Evolutionary conservation across 1,140 invertebrate species (phyloP), one percentile per base, ranked within the genome.

Genomic region (Venustaconcha ellipsiformis): DNA sequence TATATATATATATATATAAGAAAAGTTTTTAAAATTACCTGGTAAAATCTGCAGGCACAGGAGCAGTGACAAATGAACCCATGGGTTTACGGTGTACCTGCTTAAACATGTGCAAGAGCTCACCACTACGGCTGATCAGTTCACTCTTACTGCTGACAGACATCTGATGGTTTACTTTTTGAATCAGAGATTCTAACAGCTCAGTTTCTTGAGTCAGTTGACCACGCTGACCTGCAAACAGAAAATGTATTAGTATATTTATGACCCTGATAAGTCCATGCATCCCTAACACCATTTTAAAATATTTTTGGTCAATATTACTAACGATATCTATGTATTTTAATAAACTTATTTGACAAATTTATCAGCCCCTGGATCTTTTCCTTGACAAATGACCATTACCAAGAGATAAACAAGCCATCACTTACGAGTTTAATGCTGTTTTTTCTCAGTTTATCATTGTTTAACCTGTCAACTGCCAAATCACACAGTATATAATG

Each of bases 11-110:
- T 30, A 30, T 30, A 30, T 30, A 30, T 30, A 30, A 48, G 37
- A 4, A 48, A 6, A 48, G 37, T 59, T 12, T 37, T 14, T 37
- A 58, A 14, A 80, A 56, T 70, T 71, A 89, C 94, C 94, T 96
- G 76, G 94, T 94, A 89, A 97, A 98, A 92, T 97, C 96, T 30
- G 95, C 94, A 70, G 95, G 94, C 74, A 97, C 95, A n/a, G 95
- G 94, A 15, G 95, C 93, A 68, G 95, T 94, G 2, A 96, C 94
- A 89, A 97, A 96, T 84, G 94, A 96, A 1, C 95, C 93, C 93
- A 96, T 96, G 4, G 95, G 95, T 89, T 96, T 96, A 80, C 84
- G 74, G 66, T 88, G 86, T 92, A 96, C 92, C 87, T 95, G 94
- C 83, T 95, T 92, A 82, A 97, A 96, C 91, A 95, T 94, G 80